These are phyloP conservation scores for Oostethus manadensis DNA, from an alignment of 2,113 vertebrate genomes.

Conservation along the genomic window DNA sequence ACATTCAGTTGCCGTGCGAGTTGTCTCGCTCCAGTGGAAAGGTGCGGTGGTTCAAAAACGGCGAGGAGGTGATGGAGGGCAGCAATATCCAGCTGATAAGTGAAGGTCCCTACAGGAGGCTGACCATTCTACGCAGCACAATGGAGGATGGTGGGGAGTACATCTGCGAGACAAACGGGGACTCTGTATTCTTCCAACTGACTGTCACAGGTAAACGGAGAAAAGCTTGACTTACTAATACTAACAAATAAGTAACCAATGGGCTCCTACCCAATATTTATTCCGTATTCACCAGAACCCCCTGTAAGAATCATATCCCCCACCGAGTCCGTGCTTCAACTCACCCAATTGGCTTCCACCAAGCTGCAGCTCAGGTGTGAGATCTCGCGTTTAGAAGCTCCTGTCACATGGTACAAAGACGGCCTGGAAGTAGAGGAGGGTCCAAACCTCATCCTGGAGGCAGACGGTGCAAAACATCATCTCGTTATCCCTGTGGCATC, in stretches of 20 bases:
- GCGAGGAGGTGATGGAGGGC: constrained; percentile 67
- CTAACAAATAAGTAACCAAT: not conserved
- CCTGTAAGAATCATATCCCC: constrained; percentile 76
- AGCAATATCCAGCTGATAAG: constrained; percentile 62
- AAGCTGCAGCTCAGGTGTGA: constrained; percentile 80
- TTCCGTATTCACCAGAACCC: constrained; percentile 64
- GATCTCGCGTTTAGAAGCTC: constrained; percentile 65
- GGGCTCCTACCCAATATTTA: not conserved
- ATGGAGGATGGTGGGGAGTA: constrained; percentile 79
- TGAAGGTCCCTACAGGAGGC: constrained; percentile 69
- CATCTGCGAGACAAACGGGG: constrained; percentile 78
- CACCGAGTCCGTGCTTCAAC: constrained; percentile 52
- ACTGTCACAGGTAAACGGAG: constrained; percentile 72
- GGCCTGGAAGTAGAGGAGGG: constrained; percentile 74
- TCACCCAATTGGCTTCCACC: constrained; percentile 60
- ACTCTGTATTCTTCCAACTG: constrained; percentile 83
- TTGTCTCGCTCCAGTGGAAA: constrained; percentile 67
- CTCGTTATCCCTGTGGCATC: constrained; percentile 73
- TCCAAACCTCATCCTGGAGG: constrained; percentile 67
- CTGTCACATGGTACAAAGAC: constrained; percentile 80
- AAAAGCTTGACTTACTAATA: not conserved
- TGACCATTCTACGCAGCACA: constrained; percentile 68
- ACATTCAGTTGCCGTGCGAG: constrained; percentile 79
- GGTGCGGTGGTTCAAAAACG: constrained; percentile 82
- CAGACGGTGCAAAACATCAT: constrained; percentile 56